These are phyloP conservation scores for Andrena chrysosceles DNA, from an alignment of 2,888 invertebrate species.

Conservation along the genomic window DNA sequence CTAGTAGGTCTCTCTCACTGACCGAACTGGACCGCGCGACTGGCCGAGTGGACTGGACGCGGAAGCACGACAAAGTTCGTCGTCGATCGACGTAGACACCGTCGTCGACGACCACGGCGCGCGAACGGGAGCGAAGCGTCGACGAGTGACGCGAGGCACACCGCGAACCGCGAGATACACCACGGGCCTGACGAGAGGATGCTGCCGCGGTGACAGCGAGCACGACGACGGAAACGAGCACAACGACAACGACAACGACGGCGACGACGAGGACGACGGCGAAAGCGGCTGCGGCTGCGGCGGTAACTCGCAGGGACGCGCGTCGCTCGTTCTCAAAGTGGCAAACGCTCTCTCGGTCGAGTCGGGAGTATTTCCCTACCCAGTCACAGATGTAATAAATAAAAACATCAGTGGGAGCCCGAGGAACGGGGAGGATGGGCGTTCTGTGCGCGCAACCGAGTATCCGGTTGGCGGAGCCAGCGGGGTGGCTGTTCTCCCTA, in stretches of 20 bases:
- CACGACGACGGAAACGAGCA: constrained; percentile 20
- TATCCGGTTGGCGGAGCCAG: constrained; percentile 77
- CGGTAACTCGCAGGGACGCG: constrained; percentile 82
- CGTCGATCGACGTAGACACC: constrained; percentile 30
- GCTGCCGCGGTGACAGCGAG: constrained; percentile 36
- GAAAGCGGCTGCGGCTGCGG: constrained; percentile 83
- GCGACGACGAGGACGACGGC: constrained; percentile 56
- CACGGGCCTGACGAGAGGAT: constrained; percentile 32
- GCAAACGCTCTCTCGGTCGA: constrained; percentile 84
- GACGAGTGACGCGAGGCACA: constrained; percentile 22
- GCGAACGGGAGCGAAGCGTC: neutral
- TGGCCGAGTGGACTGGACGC: neutral
- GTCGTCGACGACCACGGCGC: constrained; percentile 40
- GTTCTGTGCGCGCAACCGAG: constrained; percentile 77
- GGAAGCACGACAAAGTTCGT: constrained; percentile 1
- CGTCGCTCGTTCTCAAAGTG: constrained; percentile 83
- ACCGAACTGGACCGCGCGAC: constrained; percentile 23
- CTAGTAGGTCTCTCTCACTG: constrained; percentile 17
- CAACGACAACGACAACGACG: constrained; percentile 37
- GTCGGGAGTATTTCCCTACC: constrained; percentile 85
- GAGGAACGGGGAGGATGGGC: constrained; percentile 80
- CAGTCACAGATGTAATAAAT: constrained; percentile 85
- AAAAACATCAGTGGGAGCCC: constrained; percentile 84
- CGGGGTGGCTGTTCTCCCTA: constrained; percentile 73
- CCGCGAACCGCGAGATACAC: constrained; percentile 37